Base-by-base conservation (phyloP, 2,888 invertebrate species). In the Pyrgus malvae region DNA sequence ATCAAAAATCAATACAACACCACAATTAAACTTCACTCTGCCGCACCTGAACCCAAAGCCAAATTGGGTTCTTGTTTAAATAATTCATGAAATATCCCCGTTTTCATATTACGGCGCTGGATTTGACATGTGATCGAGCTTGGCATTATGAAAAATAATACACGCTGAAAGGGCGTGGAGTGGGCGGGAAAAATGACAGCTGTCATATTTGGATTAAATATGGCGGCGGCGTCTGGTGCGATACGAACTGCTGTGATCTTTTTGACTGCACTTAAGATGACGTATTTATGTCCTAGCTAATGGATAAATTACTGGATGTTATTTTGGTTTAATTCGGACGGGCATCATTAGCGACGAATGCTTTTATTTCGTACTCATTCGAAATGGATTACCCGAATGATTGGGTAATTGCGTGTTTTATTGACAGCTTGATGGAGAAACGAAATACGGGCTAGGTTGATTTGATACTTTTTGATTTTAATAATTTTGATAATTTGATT, bases 181-280 rank as follows among this genome's bases (percentile, higher is more conserved):
- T 72, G 69, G 74, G 72, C 72, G 75, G 62, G 69, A 57, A 66
- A 78, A 78, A 68, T 80, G 83, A 81, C 82, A 83, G 75, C 74
- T 83, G 82, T 83, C 83, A 82, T 76, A 77, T 64, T 68, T 33
- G 68, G 69, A 77, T 79, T 79, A 78, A 74, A 74, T 70, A 78
- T 76, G 71, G 74, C 68, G 65, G 53, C 58, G 53, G 12, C 40
- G 46, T 31, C 54, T 55, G 56, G 61, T 59, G 48, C 49, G 48
- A 48, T 48, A 19, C 44, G 31, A 53, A 45, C 29, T 53, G 17
- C 41, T 33, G 11, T 50, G 50, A 50, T 50, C 44, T 53, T 53
- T 48, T 44, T 17, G 21, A 21, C 29, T 45, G 45, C 53, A 45
- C 38, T 53, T 45, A 53, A 16, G 23, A 38, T 45, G 53, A 53